Evolutionary conservation across 2,113 vertebrate genomes (phyloP), one percentile per base, ranked within the genome.

Genomic region (Syngnathus typhle): DNA sequence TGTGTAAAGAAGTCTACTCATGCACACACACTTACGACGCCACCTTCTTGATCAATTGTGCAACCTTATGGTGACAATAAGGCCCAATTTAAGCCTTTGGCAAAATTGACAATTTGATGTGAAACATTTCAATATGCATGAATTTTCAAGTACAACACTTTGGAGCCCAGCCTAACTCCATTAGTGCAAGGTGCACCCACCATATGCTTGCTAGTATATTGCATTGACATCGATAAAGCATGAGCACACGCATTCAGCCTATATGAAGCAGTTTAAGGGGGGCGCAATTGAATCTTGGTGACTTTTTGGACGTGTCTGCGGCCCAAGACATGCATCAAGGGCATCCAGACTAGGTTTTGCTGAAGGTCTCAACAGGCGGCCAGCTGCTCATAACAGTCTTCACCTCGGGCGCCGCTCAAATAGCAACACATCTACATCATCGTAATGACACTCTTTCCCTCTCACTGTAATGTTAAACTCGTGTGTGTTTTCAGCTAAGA

Each of bases 351-450:
- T 81, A 65, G 60, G 72, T 79, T 71, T 87, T 78, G 60, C 56
- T 75, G 75, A 81, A 73, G 82, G 73, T 83, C 79, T 70, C 51
- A 70, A 66, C 72, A 76, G 80, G 70, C 65, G 66, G 76, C 75
- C 87, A 88, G 86, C 87, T 90, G 86, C 87, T 89, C 76, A 81
- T 76, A 72, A 66, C 73, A 55, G 73, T 61, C 63, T 5, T 69
- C 69, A 76, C 86, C 81, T 67, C 1, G 63, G 86, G 85, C 81
- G 71, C 11, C 2, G 60, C 60, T 62, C 41, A 62, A 44, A 44
- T 62, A 62, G 60, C 41, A 62, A 23, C 60, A 62, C 60, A 52
- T 60, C 80, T 74, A 76, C 60, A 54, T 60, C 59, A 6, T 54
- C 66, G 58, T 72, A 58, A 75, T 80, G 27, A 60, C n/a, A 65